Evolutionary conservation across 1,140 invertebrate genomes (phyloP).

Genomic region (Eciton burchellii): DNA sequence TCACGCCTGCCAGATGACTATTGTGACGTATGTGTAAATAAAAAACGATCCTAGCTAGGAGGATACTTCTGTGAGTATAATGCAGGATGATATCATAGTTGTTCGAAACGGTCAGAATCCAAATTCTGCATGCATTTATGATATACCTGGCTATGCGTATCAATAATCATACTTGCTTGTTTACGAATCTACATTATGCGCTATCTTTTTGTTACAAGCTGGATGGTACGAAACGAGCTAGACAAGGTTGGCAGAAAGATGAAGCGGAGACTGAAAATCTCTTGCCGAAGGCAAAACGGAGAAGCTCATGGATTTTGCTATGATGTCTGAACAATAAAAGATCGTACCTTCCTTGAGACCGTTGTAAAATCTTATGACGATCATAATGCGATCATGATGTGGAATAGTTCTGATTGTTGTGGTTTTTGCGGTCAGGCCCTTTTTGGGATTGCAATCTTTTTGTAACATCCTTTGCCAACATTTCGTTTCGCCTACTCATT

Average conservation of each 20-base stretch:
- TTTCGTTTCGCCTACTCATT: no score
- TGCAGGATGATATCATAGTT: conserved; percentile 29
- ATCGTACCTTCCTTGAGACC: conserved; percentile 70
- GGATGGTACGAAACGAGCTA: conserved; percentile 46
- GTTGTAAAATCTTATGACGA: conserved; percentile 81
- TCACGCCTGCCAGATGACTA: conserved; percentile 76
- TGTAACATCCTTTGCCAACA: conserved; percentile 9
- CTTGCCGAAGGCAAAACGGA: conserved; percentile 21
- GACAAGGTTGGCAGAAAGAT: conserved; percentile 40
- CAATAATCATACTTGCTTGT: conserved; percentile 31
- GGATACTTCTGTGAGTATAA: conserved; percentile 47
- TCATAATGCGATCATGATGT: conserved; percentile 80
- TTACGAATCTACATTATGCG: conserved; percentile 8
- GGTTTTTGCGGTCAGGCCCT: conserved; percentile 45
- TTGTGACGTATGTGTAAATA: conserved; percentile 75
- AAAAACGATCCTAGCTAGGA: conserved; percentile 64
- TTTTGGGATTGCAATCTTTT: conserved; percentile 39
- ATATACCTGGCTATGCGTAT: background rate
- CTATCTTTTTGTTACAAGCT: background rate
- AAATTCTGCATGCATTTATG: background rate
- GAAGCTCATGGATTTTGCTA: conserved; percentile 44
- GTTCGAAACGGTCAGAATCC: conserved; percentile 8
- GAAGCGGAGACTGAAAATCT: conserved; percentile 19
- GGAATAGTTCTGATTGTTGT: conserved; percentile 65
- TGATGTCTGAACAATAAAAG: conserved; percentile 71